These are phyloP conservation scores for Corapipo altera DNA, from an alignment of 2,113 vertebrate genomes.

Conservation along the genomic window DNA sequence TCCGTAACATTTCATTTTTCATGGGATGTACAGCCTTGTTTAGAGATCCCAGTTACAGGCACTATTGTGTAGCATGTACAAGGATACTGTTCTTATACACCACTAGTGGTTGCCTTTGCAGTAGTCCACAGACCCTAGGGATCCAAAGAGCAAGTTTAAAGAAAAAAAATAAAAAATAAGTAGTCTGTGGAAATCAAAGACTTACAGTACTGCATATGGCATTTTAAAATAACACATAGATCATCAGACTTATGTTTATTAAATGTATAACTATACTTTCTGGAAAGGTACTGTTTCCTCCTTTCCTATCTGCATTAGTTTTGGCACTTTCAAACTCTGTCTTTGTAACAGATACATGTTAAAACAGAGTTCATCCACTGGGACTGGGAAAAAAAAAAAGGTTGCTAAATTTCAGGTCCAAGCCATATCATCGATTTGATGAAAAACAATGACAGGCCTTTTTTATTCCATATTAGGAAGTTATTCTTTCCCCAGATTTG, in stretches of 20 bases:
- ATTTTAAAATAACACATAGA: not conserved
- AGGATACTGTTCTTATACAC: not conserved
- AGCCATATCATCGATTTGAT: not conserved
- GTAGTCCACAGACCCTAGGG: not conserved
- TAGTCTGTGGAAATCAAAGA: not conserved
- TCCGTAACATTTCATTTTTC: not conserved
- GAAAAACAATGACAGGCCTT: slow-evolving; percentile 54
- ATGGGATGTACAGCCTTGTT: not conserved
- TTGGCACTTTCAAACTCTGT: not conserved
- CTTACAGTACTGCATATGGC: not conserved
- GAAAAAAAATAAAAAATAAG: not conserved
- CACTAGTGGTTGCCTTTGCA: not conserved
- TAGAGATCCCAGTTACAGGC: not conserved
- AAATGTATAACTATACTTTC: not conserved
- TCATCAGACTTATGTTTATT: not conserved
- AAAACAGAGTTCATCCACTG: not conserved
- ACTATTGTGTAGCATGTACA: not conserved
- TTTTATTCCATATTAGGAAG: slow-evolving; percentile 40
- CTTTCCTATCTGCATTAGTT: not conserved
- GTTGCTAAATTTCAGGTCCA: slow-evolving; percentile 32
- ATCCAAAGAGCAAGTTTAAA: not conserved
- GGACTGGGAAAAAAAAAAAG: not conserved
- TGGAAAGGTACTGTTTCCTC: not conserved
- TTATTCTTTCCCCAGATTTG: slow-evolving; percentile 42
- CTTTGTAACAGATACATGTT: not conserved